Percentiles rank a stretch among this genome's conserved stretches.
phyloP scores from a whole-genome alignment of 2,797 vertebrate species.

The Heterohyrax brucei region DNA sequence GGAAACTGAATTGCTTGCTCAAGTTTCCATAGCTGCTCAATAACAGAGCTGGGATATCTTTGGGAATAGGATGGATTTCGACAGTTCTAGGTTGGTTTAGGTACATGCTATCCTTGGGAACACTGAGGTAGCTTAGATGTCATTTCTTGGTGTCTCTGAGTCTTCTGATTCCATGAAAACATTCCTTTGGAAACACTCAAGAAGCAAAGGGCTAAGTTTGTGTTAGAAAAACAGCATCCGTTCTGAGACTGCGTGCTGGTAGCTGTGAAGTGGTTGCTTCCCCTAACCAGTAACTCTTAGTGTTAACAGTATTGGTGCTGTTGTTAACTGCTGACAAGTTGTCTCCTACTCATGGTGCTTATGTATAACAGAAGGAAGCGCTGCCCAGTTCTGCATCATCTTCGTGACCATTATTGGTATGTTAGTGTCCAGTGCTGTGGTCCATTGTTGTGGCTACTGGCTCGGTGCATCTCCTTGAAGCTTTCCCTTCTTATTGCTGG shows the following conservation, averaged over 20 bases:
- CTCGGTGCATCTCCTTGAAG: not conserved
- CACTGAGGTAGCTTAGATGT: not conserved
- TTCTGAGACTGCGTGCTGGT: not conserved
- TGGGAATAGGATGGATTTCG: not conserved
- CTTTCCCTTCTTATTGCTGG: not conserved
- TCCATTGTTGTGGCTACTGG: not conserved
- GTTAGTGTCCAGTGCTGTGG: not conserved
- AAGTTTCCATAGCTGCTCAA: not conserved
- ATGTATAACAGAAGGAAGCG: not conserved
- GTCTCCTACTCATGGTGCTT: not conserved
- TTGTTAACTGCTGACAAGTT: not conserved
- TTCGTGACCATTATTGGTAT: not conserved
- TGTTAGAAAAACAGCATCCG: not conserved
- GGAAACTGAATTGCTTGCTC: not conserved
- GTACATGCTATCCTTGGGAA: not conserved
- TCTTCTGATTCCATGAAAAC: not conserved
- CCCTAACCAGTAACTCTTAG: not conserved
- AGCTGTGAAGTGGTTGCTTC: not conserved
- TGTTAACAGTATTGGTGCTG: not conserved
- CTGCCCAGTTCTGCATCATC: not conserved
- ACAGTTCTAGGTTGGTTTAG: not conserved
- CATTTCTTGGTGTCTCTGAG: slow-evolving; percentile 2
- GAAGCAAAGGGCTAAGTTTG: not conserved
- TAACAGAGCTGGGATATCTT: not conserved
- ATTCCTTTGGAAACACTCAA: not conserved